A percentile compares a stretch with the other conserved stretches of the same genome.
These are phyloP conservation scores for Barypeithes pellucidus DNA, from an alignment of 2,888 invertebrate genomes.

Conservation along the genomic window DNA sequence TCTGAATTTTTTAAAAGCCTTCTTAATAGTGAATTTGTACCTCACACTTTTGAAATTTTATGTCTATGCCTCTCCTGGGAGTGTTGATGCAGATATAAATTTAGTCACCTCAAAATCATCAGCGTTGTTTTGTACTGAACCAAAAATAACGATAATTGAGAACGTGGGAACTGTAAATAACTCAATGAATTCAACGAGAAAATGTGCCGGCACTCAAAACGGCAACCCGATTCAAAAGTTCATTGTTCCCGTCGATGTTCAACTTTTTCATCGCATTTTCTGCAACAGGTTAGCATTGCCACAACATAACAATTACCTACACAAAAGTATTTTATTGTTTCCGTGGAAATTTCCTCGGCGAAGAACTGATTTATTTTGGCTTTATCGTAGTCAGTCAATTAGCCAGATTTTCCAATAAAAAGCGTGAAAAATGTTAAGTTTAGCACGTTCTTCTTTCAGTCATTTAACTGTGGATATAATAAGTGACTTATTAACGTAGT, in stretches of 20 bases:
- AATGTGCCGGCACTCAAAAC: conserved; percentile 52
- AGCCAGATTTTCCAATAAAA: neutral
- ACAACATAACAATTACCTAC: conserved; percentile 42
- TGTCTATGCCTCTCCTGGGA: no score
- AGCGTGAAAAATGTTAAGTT: neutral
- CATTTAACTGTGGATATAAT: no score
- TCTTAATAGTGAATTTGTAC: no score
- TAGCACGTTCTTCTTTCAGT: neutral
- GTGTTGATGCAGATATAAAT: neutral
- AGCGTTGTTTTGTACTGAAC: neutral
- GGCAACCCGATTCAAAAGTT: conserved; percentile 53
- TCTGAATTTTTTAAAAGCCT: no score
- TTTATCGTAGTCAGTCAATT: neutral
- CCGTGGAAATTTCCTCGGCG: conserved; percentile 45
- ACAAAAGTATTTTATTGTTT: conserved; percentile 47
- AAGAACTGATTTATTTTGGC: conserved; percentile 2
- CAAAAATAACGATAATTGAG: conserved; percentile 38
- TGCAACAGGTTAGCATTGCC: conserved; percentile 51
- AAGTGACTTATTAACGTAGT: no score
- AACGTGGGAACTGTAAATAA: conserved; percentile 51
- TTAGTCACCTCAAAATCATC: neutral
- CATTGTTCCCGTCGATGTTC: conserved; percentile 52
- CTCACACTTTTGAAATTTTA: no score
- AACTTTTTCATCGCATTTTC: conserved; percentile 53
- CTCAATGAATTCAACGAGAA: conserved; percentile 49